Conservation (phyloP, 2,888 invertebrate genomes). For the Drosophila recens region DNA sequence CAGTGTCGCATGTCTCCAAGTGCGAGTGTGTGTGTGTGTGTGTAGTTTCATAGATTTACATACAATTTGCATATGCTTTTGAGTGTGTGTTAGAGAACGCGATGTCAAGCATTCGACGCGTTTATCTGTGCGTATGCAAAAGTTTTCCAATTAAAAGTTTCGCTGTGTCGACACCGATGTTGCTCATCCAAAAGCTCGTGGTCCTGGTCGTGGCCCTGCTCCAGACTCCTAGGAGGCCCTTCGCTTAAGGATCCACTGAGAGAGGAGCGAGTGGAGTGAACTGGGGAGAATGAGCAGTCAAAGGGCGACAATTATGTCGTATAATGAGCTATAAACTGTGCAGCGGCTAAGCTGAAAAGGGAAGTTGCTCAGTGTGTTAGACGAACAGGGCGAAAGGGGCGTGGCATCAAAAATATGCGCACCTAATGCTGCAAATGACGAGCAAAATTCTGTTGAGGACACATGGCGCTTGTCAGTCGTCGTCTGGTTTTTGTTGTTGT, state of each 20-base stretch:
- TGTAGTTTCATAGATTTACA: constrained; percentile 46
- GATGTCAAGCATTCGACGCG: constrained; percentile 54
- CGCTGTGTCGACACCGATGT: constrained; percentile 25
- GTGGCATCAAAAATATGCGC: constrained; percentile 36
- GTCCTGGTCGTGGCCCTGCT: constrained; percentile 9
- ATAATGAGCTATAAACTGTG: constrained; percentile 72
- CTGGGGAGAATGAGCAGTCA: background rate
- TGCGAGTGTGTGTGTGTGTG: constrained; percentile 12
- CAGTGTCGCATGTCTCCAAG: constrained; percentile 51
- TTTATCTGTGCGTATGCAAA: constrained; percentile 76
- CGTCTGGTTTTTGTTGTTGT: background rate
- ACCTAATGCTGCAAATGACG: constrained; percentile 38
- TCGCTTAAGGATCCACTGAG: background rate
- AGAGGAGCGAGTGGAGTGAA: background rate
- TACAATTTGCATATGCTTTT: constrained; percentile 43
- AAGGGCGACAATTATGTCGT: constrained; percentile 64
- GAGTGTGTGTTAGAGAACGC: constrained; percentile 19
- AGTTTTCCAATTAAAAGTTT: constrained; percentile 77
- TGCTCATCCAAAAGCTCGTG: constrained; percentile 27
- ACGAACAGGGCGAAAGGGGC: background rate
- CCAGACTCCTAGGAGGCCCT: background rate
- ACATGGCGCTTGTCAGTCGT: constrained; percentile 27
- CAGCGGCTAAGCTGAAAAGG: background rate
- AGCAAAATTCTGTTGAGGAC: constrained; percentile 27
- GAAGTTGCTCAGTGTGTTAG: background rate